Evolutionary conservation across 2,888 invertebrate species (phyloP).

Genomic region (Schizaphis graminum): DNA sequence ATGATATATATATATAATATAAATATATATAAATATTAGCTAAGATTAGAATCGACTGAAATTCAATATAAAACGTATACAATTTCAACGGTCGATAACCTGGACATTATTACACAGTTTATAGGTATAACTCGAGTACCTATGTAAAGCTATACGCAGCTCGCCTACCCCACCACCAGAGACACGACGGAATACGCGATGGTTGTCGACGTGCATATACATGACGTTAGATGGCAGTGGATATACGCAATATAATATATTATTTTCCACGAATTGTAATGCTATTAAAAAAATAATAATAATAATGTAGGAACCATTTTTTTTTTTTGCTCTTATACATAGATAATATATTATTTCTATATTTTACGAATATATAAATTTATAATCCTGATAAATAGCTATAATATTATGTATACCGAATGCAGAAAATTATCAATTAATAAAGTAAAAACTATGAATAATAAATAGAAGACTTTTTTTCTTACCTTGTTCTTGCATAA

Average conservation of each 20-base stretch:
- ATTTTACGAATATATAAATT: neutral
- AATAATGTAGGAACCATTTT: neutral
- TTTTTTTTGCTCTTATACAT: neutral
- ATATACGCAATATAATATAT: neutral
- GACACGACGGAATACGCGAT: neutral
- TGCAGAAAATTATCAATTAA: neutral
- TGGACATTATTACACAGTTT: neutral
- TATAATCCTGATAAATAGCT: neutral
- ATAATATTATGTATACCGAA: neutral
- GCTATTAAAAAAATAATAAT: neutral
- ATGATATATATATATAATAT: too few relatives aligned
- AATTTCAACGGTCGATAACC: neutral
- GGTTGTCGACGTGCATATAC: neutral
- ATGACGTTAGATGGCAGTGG: neutral
- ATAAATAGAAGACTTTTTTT: neutral
- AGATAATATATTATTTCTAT: neutral
- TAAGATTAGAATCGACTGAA: neutral
- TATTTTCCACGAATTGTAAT: neutral
- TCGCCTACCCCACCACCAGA: neutral
- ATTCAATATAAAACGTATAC: neutral
- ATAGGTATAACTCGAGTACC: neutral
- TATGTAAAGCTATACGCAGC: neutral
- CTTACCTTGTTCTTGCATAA: constrained; percentile 65
- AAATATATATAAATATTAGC: neutral
- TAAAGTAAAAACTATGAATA: neutral